A percentile compares a stretch with the other conserved stretches of the same genome.
Conservation (phyloP, 2,113 vertebrate genomes). For the Myxocyprinus asiaticus region DNA sequence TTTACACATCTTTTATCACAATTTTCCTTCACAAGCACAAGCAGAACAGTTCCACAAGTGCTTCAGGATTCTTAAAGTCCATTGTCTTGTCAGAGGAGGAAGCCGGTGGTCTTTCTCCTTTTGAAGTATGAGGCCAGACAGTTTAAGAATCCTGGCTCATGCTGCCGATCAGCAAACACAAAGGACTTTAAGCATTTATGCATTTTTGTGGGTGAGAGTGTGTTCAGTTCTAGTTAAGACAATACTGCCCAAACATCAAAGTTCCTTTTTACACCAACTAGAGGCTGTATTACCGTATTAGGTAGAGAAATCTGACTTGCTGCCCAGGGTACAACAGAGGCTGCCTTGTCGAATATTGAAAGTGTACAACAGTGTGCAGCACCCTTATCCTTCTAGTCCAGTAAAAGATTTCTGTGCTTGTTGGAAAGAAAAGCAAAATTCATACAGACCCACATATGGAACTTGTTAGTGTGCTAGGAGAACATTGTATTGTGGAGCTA, state of each 20-base stretch:
- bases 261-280: conserved; percentile 52
- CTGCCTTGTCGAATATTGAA: conserved; percentile 87
- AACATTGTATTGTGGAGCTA: conserved; percentile 64
- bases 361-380: conserved; percentile 77
- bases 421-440: conserved; percentile 47
- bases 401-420: conserved; percentile 80
- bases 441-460: conserved; percentile 84
- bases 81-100: conserved; percentile 26
- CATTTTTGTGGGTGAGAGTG: conserved; percentile 24
- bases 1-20: conserved; percentile 19
- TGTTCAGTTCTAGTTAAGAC: conserved; percentile 36
- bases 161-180: conserved; percentile 26
- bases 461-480: conserved; percentile 81
- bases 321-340: conserved; percentile 87
- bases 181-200: conserved; percentile 41
- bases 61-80: conserved; percentile 21
- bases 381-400: conserved; percentile 72
- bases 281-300: conserved; percentile 57
- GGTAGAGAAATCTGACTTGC: conserved; percentile 68
- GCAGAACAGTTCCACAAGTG: conserved; percentile 33
- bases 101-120: conserved; percentile 31
- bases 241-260: conserved; percentile 49
- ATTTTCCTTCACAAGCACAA: conserved; percentile 40
- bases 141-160: conserved; percentile 31
- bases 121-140: conserved; percentile 43